Evolutionary conservation across 2,113 vertebrate genomes (phyloP).

Genomic region (Rhynchomys soricoides): DNA sequence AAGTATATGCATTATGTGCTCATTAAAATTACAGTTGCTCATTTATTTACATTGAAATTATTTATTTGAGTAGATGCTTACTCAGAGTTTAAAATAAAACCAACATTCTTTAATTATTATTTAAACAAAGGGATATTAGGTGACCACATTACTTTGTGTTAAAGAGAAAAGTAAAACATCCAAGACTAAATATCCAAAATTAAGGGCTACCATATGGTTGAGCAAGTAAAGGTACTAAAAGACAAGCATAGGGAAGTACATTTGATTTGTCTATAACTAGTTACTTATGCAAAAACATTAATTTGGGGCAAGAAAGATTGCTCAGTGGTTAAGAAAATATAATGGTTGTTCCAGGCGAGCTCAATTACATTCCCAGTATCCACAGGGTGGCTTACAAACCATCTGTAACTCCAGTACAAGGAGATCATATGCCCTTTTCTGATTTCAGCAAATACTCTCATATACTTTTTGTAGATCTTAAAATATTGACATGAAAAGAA

Average conservation of each 20-base stretch:
- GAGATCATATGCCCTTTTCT: background rate
- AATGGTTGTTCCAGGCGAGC: fast-evolving
- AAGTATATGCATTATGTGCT: background rate
- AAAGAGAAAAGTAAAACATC: background rate
- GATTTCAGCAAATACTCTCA: background rate
- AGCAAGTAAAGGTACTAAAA: background rate
- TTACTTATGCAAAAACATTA: background rate
- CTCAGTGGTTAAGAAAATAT: background rate
- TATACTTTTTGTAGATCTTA: background rate
- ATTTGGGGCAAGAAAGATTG: background rate
- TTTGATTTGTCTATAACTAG: background rate
- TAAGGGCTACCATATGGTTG: background rate
- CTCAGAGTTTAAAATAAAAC: background rate
- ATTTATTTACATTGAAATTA: background rate
- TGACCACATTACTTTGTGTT: background rate
- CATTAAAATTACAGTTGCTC: background rate
- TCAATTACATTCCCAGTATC: background rate
- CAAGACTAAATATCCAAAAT: background rate
- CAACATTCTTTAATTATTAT: background rate
- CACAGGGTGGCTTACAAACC: no score
- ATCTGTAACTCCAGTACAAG: background rate
- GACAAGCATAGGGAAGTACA: background rate
- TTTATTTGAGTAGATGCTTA: background rate
- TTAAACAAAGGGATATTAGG: background rate
- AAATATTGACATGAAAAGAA: background rate